Evolutionary conservation across 2,888 invertebrate species (phyloP).

Genomic region (Teleogryllus oceanicus): DNA sequence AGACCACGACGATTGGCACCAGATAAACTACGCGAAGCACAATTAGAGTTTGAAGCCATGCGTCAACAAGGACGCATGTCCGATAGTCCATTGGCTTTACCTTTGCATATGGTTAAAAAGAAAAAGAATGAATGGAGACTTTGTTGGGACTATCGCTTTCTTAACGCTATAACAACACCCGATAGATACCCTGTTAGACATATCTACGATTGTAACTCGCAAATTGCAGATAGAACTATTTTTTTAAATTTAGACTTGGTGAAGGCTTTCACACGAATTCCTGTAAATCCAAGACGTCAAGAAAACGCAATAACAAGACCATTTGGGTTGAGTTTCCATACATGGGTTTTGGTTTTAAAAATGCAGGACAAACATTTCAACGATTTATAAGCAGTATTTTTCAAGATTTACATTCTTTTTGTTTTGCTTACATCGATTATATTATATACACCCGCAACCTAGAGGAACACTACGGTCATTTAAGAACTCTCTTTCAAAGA

Average conservation of each 20-base stretch:
- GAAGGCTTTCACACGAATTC: neutral
- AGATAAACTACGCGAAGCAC: no score
- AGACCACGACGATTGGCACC: no score
- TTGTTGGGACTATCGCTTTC: neutral
- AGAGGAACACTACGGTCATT: neutral
- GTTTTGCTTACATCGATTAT: neutral
- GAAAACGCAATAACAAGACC: constrained; percentile 27
- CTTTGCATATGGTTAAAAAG: no score
- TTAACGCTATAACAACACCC: neutral
- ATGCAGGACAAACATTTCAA: constrained; percentile 32
- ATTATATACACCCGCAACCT: neutral
- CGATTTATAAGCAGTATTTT: constrained; percentile 28
- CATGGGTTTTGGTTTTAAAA: constrained; percentile 30
- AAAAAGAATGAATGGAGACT: neutral
- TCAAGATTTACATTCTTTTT: neutral
- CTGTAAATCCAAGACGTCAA: constrained; percentile 18
- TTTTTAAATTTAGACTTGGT: neutral
- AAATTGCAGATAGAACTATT: neutral
- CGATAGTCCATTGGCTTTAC: no score
- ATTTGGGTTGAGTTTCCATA: constrained; percentile 33
- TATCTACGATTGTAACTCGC: no score
- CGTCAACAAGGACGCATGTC: no score
- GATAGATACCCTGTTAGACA: neutral
- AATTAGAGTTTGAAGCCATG: no score
- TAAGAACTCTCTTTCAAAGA: neutral